phyloP scores from a whole-genome alignment of 35 echinoderm and acorn worm species.

The Hemicentrotus pulcherrimus region DNA sequence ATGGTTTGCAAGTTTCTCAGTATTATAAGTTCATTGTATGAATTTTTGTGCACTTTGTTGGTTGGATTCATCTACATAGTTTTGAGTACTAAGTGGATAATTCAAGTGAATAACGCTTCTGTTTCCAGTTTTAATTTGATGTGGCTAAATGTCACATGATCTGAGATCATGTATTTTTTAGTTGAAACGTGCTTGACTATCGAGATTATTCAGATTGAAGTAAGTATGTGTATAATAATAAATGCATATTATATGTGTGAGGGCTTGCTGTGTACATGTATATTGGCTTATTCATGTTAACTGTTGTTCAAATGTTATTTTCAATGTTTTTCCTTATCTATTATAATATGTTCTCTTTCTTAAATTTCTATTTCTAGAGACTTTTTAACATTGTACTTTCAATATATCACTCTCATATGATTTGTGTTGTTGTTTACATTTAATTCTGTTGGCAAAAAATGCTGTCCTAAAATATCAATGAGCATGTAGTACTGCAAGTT shows the following conservation, averaged over 20 bases:
- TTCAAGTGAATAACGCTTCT: neutral
- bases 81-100: neutral
- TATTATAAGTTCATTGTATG: neutral
- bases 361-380: too few relatives aligned
- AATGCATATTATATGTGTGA: neutral
- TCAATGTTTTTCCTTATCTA: too few relatives aligned
- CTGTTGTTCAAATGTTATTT: too few relatives aligned
- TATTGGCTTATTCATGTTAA: too few relatives aligned
- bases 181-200: conserved; percentile 26
- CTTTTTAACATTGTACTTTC: too few relatives aligned
- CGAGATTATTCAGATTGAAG: neutral
- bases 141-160: neutral
- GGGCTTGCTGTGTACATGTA: too few relatives aligned
- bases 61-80: neutral
- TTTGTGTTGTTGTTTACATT: too few relatives aligned
- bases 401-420: too few relatives aligned
- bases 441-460: too few relatives aligned
- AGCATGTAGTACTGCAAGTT: too few relatives aligned
- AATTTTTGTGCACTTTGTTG: neutral
- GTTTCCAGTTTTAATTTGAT: neutral
- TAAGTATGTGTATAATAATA: neutral
- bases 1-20: neutral
- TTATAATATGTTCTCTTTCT: too few relatives aligned
- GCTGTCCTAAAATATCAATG: too few relatives aligned
- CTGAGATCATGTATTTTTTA: neutral